A percentile compares a stretch with the other conserved stretches of the same genome.
Evolutionary conservation across 2,888 invertebrate genomes (phyloP).

Genomic region (Heliothis peltigera): DNA sequence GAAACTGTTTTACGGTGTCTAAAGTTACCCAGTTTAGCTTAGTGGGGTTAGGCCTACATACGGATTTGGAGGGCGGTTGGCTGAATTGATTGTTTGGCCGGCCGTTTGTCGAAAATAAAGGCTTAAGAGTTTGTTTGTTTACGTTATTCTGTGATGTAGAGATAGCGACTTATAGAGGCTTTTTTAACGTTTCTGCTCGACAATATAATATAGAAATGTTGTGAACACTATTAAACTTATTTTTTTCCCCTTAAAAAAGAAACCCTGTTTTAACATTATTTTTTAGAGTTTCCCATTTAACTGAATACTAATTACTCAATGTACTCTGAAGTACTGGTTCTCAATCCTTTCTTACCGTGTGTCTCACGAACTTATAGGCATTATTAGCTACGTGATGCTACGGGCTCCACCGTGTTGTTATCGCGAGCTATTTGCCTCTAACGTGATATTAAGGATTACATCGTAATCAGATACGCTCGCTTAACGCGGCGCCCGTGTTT

Average conservation of each 20-base stretch:
- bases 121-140: background rate
- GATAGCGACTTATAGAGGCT: too few species aligned
- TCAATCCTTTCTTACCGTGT: constrained; percentile 51
- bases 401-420: constrained; percentile 65
- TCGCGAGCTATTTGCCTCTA: constrained; percentile 71
- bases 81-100: constrained; percentile 20
- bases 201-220: too few species aligned
- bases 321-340: background rate
- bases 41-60: constrained; percentile 48
- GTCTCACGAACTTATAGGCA: constrained; percentile 52
- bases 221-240: too few species aligned
- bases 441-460: constrained; percentile 77
- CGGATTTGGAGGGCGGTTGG: constrained; percentile 50
- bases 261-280: too few species aligned
- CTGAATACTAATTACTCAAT: too few species aligned
- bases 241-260: too few species aligned
- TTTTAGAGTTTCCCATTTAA: too few species aligned
- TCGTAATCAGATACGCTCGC: constrained; percentile 73
- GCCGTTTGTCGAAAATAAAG: background rate
- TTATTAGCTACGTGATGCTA: constrained; percentile 74
- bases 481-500: constrained; percentile 62
- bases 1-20: constrained; percentile 78
- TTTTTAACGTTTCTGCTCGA: too few species aligned
- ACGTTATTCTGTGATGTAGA: too few species aligned
- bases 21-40: constrained; percentile 65